Percentiles rank a stretch among this genome's conserved stretches.
phyloP scores from a whole-genome alignment of 2,888 invertebrate species.

The Phymatocera aterrima region DNA sequence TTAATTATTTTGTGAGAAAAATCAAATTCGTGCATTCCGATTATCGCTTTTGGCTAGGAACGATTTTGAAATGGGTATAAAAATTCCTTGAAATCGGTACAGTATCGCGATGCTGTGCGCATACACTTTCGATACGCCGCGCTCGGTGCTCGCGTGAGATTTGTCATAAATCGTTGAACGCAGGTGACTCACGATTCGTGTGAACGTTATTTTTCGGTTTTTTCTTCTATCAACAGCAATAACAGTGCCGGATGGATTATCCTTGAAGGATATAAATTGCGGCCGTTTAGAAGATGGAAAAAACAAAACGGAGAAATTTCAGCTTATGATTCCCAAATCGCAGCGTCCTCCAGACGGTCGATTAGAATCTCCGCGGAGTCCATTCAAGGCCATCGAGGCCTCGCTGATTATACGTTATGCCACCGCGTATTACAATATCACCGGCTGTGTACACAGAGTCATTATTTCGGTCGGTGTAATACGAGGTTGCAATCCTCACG shows the following conservation, averaged over 20 bases:
- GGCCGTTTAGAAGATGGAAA: not conserved
- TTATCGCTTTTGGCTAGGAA: no score
- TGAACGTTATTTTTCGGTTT: not conserved
- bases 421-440: not conserved
- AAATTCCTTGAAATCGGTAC: no score
- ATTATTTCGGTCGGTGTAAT: not conserved
- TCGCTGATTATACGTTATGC: constrained; percentile 39
- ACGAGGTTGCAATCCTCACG: not conserved
- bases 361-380: not conserved
- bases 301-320: not conserved
- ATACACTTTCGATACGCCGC: no score
- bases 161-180: no score
- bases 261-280: not conserved
- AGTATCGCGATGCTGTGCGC: no score
- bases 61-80: no score
- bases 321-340: not conserved
- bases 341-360: constrained; percentile 17
- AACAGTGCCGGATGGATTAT: not conserved
- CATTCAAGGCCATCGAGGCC: constrained; percentile 18
- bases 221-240: not conserved
- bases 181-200: no score
- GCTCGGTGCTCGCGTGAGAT: no score
- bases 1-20: no score
- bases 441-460: not conserved
- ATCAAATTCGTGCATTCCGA: no score